phyloP scores from a whole-genome alignment of 2,113 vertebrate species.

The Pseudorasbora parva region DNA sequence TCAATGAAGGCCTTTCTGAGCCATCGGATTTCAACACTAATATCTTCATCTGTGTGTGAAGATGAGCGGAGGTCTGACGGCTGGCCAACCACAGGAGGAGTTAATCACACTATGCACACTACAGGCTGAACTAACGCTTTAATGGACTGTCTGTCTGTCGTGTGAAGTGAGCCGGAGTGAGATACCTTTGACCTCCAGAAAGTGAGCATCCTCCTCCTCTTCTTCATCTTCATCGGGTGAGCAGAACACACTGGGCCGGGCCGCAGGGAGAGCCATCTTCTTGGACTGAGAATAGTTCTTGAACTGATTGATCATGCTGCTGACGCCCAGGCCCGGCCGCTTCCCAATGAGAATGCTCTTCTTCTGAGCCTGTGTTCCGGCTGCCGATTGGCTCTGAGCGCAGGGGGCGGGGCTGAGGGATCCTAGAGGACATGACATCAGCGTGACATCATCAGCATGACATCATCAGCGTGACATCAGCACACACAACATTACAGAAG shows the following conservation, averaged over 20 bases:
- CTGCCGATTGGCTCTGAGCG: constrained; percentile 55
- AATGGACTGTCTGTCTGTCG: too few relatives aligned
- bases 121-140: too few relatives aligned
- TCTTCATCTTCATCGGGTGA: constrained; percentile 88
- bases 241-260: constrained; percentile 89
- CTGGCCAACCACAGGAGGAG: too few relatives aligned
- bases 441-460: too few relatives aligned
- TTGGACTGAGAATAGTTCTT: constrained; percentile 86
- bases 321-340: constrained; percentile 80
- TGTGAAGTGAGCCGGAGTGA: neutral
- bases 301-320: constrained; percentile 84
- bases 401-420: constrained; percentile 64
- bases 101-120: too few relatives aligned
- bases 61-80: too few relatives aligned
- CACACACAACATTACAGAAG: too few relatives aligned
- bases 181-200: constrained; percentile 81
- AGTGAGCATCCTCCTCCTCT: constrained; percentile 80
- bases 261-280: constrained; percentile 79
- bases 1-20: too few relatives aligned
- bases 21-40: too few relatives aligned
- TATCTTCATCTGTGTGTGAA: too few relatives aligned
- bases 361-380: constrained; percentile 64
- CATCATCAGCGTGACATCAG: too few relatives aligned
- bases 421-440: constrained; percentile 57
- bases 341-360: constrained; percentile 84